These are phyloP conservation scores for Philopotamus ludificatus DNA, from an alignment of 1,140 invertebrate species.

Conservation along the genomic window DNA sequence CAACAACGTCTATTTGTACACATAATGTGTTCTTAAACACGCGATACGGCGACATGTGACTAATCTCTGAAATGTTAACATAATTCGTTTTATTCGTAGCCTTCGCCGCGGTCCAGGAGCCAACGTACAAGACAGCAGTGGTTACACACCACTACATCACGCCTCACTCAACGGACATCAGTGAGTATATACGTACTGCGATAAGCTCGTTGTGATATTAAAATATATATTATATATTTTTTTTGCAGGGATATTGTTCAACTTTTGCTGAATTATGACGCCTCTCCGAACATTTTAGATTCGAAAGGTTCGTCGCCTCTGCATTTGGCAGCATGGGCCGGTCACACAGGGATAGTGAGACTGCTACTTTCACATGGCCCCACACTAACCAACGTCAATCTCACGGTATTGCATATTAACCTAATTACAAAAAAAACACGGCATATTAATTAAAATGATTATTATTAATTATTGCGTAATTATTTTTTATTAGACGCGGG, in stretches of 20 bases:
- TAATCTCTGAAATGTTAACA: neutral
- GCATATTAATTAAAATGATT: neutral
- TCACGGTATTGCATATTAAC: conserved; percentile 52
- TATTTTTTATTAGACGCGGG: conserved; percentile 72
- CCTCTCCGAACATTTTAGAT: conserved; percentile 77
- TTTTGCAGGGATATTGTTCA: conserved; percentile 80
- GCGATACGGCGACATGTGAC: neutral
- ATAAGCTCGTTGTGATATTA: neutral
- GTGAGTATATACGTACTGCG: conserved; percentile 59
- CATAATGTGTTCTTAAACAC: too few species aligned
- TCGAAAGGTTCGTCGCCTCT: conserved; percentile 71
- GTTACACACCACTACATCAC: conserved; percentile 94
- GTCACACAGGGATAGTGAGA: conserved; percentile 74
- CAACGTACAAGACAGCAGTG: conserved; percentile 89
- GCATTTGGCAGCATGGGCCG: conserved; percentile 84
- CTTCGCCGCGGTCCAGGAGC: conserved; percentile 83
- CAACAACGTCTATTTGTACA: too few species aligned
- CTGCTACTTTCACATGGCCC: conserved; percentile 69
- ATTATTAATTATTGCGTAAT: neutral
- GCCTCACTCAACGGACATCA: conserved; percentile 91
- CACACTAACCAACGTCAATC: conserved; percentile 61
- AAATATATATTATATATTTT: neutral
- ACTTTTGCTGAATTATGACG: conserved; percentile 82
- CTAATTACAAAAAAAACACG: neutral
- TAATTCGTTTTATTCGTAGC: conserved; percentile 65